phyloP scores from a whole-genome alignment of 2,888 invertebrate genomes.

The Eilema depressum region DNA sequence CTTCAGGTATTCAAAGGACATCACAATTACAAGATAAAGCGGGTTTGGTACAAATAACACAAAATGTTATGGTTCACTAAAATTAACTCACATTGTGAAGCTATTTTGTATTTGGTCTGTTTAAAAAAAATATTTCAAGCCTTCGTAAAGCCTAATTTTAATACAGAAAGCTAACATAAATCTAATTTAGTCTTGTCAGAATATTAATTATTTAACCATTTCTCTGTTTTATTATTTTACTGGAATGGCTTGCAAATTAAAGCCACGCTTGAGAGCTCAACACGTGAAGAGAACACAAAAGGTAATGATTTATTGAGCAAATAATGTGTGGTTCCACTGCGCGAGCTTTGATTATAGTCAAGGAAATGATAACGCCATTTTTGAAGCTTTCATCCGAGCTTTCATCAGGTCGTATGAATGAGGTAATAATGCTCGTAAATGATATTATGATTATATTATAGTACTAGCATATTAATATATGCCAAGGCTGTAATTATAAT shows the following conservation, averaged over 20 bases:
- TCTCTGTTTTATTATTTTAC: constrained; percentile 29
- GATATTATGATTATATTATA: too few relatives aligned
- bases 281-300: constrained; percentile 42
- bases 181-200: constrained; percentile 1
- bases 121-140: neutral
- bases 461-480: too few relatives aligned
- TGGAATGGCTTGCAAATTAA: constrained; percentile 39
- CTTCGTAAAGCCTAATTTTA: neutral
- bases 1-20: too few relatives aligned
- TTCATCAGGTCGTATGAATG: neutral
- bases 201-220: constrained; percentile 34
- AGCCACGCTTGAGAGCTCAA: constrained; percentile 25
- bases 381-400: neutral
- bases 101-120: neutral
- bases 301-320: constrained; percentile 47
- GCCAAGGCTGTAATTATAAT: too few relatives aligned
- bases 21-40: neutral
- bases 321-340: constrained; percentile 31
- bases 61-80: neutral
- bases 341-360: constrained; percentile 20
- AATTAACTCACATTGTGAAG: neutral
- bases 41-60: neutral
- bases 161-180: neutral
- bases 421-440: neutral
- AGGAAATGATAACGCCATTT: neutral